A percentile compares a stretch with the other conserved stretches of the same genome.
These are phyloP conservation scores for Cryptosula pallasiana DNA, from an alignment of 2,888 invertebrate species.

Conservation along the genomic window DNA sequence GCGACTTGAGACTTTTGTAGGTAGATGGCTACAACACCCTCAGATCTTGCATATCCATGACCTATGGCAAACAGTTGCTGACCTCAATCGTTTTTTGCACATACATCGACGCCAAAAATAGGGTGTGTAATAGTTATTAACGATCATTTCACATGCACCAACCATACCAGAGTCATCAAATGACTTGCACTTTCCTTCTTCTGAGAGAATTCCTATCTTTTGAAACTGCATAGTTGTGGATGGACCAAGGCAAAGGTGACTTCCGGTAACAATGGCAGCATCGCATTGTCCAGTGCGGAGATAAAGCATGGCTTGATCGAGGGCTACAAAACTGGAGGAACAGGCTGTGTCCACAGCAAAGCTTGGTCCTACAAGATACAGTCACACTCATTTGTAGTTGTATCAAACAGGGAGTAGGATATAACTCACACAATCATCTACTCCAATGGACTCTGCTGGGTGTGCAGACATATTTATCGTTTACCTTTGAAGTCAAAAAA, in stretches of 20 bases:
- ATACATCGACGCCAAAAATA: neutral
- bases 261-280: constrained; percentile 89
- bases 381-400: too few relatives aligned
- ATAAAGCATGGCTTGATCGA: constrained; percentile 64
- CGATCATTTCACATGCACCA: too few relatives aligned
- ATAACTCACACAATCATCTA: too few relatives aligned
- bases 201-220: constrained; percentile 85
- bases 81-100: too few relatives aligned
- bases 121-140: too few relatives aligned
- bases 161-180: constrained; percentile 79
- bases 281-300: constrained; percentile 75
- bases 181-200: constrained; percentile 85
- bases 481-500: too few relatives aligned
- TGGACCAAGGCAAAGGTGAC: constrained; percentile 82
- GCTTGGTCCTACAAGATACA: constrained; percentile 79
- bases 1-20: constrained; percentile 74
- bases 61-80: too few relatives aligned
- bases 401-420: too few relatives aligned
- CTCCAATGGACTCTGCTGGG: too few relatives aligned
- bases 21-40: constrained; percentile 75
- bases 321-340: constrained; percentile 85
- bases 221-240: constrained; percentile 87
- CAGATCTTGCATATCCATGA: constrained; percentile 85
- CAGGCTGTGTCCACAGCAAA: too few relatives aligned
- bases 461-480: too few relatives aligned